Evolutionary conservation across 1,140 invertebrate genomes (phyloP), one percentile per base, ranked within the genome.

Genomic region (Chelonus insularis): DNA sequence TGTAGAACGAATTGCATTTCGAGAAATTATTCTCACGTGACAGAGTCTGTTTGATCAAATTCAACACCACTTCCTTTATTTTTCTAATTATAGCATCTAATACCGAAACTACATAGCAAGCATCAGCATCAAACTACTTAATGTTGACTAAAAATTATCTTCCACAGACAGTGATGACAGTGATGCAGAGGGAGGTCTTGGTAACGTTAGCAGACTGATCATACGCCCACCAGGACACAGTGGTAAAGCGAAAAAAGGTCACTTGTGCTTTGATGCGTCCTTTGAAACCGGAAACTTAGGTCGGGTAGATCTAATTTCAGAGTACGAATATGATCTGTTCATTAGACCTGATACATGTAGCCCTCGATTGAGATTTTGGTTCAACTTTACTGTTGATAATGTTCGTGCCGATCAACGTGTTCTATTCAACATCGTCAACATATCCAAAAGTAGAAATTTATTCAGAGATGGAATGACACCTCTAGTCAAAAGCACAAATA

Each of bases 381-480:
- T 98, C 77, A 97, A 99, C 79, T 99, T 99, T 73, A 95, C 94
- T 0, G 95, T 98, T 8, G 95, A 98, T 77, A 99, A 99, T 82
- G 94, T 95, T 0, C 91, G 92, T 64, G 83, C 89, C 23, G 94
- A 98, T 76, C 96, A 97, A 88, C 86, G 94, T 65, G 95, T 98
- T 1, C 91, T 99, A 63, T 98, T 99, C 80, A 98, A 98, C 73
- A 90, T 99, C 52, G 94, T 98, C 1, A 99, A 99, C 82, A 89
- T 99, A 50, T 96, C 94, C 62, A 98, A 97, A 79, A 89, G 87
- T 57, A 88, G 89, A 59, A 96, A 93, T 71, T 81, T 98, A 6
- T 98, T 95, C 71, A 87, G 92, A 58, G 86, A 89, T 16, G 92
- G 95, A 0, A 91, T 98, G 88, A 96, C 96, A 5, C 96, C 97